Conservation (phyloP, 2,888 invertebrate species). For the Volucella inflata region DNA sequence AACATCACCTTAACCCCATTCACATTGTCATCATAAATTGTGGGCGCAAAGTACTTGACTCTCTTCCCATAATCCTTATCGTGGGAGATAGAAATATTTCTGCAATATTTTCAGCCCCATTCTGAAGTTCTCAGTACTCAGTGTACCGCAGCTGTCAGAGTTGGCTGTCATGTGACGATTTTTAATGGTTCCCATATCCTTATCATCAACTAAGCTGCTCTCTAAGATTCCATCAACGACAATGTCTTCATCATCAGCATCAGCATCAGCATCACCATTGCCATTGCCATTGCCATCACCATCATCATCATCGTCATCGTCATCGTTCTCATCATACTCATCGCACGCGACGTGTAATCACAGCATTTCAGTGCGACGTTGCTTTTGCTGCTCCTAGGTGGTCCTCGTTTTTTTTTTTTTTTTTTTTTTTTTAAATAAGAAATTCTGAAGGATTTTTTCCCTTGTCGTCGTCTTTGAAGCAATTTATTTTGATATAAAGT, state of each 20-base stretch:
- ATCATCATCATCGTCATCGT: constrained; percentile 38
- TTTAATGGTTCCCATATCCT: constrained; percentile 71
- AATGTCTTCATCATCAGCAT: constrained; percentile 71
- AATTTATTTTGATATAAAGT: constrained; percentile 75
- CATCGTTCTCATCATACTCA: constrained; percentile 54
- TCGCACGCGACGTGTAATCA: constrained; percentile 73
- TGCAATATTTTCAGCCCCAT: constrained; percentile 32
- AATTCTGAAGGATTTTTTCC: constrained; percentile 38
- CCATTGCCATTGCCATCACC: constrained; percentile 10
- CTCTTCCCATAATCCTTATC: constrained; percentile 57
- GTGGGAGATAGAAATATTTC: constrained; percentile 44
- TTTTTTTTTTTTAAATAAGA: constrained; percentile 62
- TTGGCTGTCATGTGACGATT: constrained; percentile 65
- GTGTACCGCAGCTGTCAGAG: constrained; percentile 33
- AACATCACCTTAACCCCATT: constrained; percentile 60
- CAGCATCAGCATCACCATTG: constrained; percentile 61
- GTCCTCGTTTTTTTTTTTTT: constrained; percentile 38
- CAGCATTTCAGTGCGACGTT: constrained; percentile 59
- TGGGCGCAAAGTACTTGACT: constrained; percentile 60
- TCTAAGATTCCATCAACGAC: constrained; percentile 62
- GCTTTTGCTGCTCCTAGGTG: constrained; percentile 25
- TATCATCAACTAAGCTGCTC: constrained; percentile 71
- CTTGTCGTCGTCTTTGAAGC: constrained; percentile 31
- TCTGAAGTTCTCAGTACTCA: neutral
- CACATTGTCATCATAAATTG: constrained; percentile 67